phyloP scores from a whole-genome alignment of 2,797 vertebrate genomes.

The Serranus cabrilla region DNA sequence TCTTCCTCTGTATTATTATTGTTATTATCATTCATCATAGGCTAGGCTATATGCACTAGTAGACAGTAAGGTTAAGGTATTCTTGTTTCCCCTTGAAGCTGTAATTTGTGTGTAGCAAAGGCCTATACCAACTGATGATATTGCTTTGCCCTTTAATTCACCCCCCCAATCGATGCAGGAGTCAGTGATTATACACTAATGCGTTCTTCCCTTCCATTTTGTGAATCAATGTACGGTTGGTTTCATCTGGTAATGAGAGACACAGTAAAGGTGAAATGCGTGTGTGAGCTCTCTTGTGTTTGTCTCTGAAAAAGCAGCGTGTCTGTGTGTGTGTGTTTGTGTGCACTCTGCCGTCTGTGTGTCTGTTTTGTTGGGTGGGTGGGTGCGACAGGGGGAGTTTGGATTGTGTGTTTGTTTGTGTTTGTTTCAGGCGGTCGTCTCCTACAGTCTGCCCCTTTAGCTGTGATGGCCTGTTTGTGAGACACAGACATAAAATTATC shows the following conservation, averaged over 20 bases:
- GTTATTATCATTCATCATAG: constrained; percentile 81
- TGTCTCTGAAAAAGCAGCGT: constrained; percentile 63
- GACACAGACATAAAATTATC: constrained; percentile 84
- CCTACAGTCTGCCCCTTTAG: constrained; percentile 83
- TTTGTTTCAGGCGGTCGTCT: constrained; percentile 81
- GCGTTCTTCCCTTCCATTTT: constrained; percentile 87
- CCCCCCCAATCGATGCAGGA: constrained; percentile 85
- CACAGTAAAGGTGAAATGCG: constrained; percentile 86
- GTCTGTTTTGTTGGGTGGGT: constrained; percentile 62
- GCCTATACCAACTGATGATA: constrained; percentile 85
- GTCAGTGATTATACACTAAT: constrained; percentile 87
- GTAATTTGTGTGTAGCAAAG: constrained; percentile 83
- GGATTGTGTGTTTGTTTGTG: constrained; percentile 81
- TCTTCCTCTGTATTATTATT: constrained; percentile 74
- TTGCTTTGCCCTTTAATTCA: constrained; percentile 88
- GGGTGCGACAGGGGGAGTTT: constrained; percentile 45
- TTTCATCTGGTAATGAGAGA: constrained; percentile 88
- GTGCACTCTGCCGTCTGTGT: constrained; percentile 48
- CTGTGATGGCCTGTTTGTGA: constrained; percentile 82
- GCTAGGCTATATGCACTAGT: constrained; percentile 74
- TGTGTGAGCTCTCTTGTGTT: constrained; percentile 77
- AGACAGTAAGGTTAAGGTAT: constrained; percentile 81
- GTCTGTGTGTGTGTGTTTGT: constrained; percentile 35
- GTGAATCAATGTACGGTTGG: constrained; percentile 84
- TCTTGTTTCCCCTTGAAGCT: constrained; percentile 83